A percentile compares a stretch with the other conserved stretches of the same genome.
phyloP scores from a whole-genome alignment of 2,113 vertebrate species.

The Hoplias malabaricus region DNA sequence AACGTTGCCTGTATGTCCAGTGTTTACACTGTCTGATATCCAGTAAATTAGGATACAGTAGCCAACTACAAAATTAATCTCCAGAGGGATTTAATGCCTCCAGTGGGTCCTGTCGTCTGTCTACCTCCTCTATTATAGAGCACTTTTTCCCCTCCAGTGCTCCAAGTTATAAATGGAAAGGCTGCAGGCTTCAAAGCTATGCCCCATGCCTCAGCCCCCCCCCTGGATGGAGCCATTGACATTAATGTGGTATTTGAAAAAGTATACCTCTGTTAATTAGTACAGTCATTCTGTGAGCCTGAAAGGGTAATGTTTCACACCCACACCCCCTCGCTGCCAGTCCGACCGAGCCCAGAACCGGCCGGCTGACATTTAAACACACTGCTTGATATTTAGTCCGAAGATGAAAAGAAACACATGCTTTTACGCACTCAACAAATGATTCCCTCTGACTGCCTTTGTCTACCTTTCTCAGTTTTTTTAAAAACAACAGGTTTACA shows the following conservation, averaged over 20 bases:
- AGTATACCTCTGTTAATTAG: conserved; percentile 60
- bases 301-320: conserved; percentile 57
- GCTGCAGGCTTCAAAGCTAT: conserved; percentile 47
- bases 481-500: neutral
- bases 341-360: conserved; percentile 26
- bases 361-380: conserved; percentile 62
- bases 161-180: conserved; percentile 50
- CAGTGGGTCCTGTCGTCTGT: conserved; percentile 1
- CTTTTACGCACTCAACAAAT: conserved; percentile 33
- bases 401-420: conserved; percentile 23
- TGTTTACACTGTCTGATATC: neutral
- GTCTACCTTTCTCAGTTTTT: neutral
- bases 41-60: neutral
- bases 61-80: neutral
- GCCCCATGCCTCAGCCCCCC: conserved; percentile 20
- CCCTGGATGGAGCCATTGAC: conserved; percentile 59
- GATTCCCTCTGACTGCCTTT: conserved; percentile 2
- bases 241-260: conserved; percentile 71
- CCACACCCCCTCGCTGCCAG: conserved; percentile 32
- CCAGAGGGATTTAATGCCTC: conserved; percentile 9
- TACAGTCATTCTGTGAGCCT: conserved; percentile 54
- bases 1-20: neutral
- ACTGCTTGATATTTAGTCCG: conserved; percentile 55
- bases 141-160: neutral
- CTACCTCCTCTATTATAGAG: conserved; percentile 11